Percentiles rank a stretch among this genome's conserved stretches.
phyloP scores from a whole-genome alignment of 2,113 vertebrate genomes.

The crab-eating macaque (Macaca fascicularis) region DNA sequence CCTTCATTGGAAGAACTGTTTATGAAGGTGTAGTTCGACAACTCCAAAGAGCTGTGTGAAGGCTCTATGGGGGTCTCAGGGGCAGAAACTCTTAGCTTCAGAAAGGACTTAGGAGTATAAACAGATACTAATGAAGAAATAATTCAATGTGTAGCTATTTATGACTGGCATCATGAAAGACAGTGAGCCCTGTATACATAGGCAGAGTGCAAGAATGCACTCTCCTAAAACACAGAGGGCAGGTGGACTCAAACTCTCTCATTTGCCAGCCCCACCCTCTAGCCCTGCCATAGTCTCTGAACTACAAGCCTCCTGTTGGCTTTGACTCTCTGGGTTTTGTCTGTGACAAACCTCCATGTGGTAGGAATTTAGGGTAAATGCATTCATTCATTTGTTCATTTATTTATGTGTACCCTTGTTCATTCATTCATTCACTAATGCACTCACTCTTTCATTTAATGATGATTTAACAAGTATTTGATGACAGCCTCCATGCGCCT shows the following conservation, averaged over 20 bases:
- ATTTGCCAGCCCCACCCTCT: background rate
- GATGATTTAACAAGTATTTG: background rate
- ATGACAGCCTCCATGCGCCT: background rate
- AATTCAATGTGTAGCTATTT: background rate
- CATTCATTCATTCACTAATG: background rate
- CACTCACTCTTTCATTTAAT: background rate
- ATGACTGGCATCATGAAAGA: background rate
- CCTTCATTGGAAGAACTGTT: slow-evolving; percentile 36
- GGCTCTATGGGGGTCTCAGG: background rate
- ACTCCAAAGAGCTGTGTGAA: background rate
- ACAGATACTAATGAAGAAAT: background rate
- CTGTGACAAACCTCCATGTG: background rate
- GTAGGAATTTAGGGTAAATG: background rate
- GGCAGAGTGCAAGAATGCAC: background rate
- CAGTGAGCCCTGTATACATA: background rate
- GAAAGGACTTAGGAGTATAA: background rate
- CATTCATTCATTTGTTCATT: background rate
- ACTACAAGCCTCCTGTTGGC: background rate
- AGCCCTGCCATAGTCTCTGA: background rate
- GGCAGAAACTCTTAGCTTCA: background rate
- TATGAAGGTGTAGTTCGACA: background rate
- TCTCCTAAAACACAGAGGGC: background rate
- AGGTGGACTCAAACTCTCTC: background rate
- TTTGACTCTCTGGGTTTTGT: background rate
- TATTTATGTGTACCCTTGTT: background rate